A percentile compares a stretch with the other conserved stretches of the same genome.
Evolutionary conservation across 2,888 invertebrate genomes (phyloP).

Genomic region (Drosophila sordidapex): DNA sequence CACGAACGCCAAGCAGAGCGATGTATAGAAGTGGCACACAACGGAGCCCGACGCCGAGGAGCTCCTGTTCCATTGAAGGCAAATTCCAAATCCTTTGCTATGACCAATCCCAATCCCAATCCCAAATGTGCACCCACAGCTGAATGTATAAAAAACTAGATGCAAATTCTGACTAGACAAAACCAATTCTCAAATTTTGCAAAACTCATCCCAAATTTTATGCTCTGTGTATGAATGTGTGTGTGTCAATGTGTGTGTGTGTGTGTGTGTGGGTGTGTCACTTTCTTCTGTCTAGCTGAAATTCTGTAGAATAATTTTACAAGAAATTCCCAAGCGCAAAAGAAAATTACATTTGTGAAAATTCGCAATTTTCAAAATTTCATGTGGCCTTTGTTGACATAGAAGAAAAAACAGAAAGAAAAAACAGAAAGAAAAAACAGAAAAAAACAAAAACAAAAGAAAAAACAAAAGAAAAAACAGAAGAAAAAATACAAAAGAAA

Average conservation of each 20-base stretch:
- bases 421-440: neutral
- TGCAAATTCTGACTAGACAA: constrained; percentile 37
- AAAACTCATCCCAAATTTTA: constrained; percentile 37
- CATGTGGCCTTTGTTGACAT: constrained; percentile 76
- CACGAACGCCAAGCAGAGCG: constrained; percentile 85
- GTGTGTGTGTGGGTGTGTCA: constrained; percentile 5
- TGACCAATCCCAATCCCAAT: constrained; percentile 38
- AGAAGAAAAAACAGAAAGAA: constrained; percentile 21
- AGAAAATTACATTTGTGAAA: constrained; percentile 50
- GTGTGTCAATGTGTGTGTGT: neutral
- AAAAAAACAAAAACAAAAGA: constrained; percentile 5
- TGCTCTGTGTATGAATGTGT: constrained; percentile 6
- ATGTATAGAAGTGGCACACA: constrained; percentile 84
- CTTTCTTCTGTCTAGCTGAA: constrained; percentile 36
- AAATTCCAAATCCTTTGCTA: constrained; percentile 28
- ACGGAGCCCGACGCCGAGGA: constrained; percentile 79
- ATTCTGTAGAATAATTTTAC: constrained; percentile 44
- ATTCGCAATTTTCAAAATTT: constrained; percentile 73
- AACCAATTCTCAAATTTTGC: constrained; percentile 35
- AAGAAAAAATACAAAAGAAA: neutral
- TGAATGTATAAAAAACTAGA: constrained; percentile 46
- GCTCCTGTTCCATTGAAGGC: constrained; percentile 75
- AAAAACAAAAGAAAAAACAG: constrained; percentile 12
- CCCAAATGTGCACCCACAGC: constrained; percentile 20
- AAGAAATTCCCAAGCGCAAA: constrained; percentile 41